These are phyloP conservation scores for Girardinus metallicus DNA, from an alignment of 2,797 vertebrate genomes.

Conservation along the genomic window DNA sequence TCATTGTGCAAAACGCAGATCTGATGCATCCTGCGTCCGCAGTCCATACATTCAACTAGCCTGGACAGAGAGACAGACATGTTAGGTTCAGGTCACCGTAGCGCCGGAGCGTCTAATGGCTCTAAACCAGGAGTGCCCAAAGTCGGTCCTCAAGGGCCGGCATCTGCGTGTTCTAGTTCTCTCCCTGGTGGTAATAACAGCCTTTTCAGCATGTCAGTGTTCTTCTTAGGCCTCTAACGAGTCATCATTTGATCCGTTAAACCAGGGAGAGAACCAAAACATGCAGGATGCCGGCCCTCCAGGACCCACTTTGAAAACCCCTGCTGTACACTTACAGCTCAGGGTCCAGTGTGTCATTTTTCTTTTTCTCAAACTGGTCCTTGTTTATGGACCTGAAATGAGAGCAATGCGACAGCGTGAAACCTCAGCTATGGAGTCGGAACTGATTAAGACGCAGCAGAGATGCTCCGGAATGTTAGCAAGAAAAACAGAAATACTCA, in stretches of 20 bases:
- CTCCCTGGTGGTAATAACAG: too few species aligned
- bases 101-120: background rate
- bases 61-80: conserved; percentile 68
- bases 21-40: conserved; percentile 98
- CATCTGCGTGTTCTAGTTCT: too few species aligned
- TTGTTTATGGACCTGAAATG: conserved; percentile 94
- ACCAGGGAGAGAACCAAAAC: too few species aligned
- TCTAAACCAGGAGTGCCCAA: too few species aligned
- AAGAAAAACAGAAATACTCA: conserved; percentile 80
- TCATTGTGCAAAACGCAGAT: conserved; percentile 98
- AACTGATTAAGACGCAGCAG: background rate
- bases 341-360: conserved; percentile 98
- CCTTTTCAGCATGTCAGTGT: too few species aligned
- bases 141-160: too few species aligned
- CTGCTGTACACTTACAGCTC: conserved; percentile 98
- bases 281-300: too few species aligned
- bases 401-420: background rate
- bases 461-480: background rate
- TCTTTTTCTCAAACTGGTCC: conserved; percentile 99
- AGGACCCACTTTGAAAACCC: too few species aligned
- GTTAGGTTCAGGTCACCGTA: background rate
- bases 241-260: too few species aligned
- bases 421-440: background rate
- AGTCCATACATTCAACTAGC: conserved; percentile 97
- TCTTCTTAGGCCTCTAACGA: too few species aligned